These are phyloP conservation scores for Myrmecobius fasciatus DNA, from an alignment of 2,113 vertebrate genomes.

Conservation along the genomic window DNA sequence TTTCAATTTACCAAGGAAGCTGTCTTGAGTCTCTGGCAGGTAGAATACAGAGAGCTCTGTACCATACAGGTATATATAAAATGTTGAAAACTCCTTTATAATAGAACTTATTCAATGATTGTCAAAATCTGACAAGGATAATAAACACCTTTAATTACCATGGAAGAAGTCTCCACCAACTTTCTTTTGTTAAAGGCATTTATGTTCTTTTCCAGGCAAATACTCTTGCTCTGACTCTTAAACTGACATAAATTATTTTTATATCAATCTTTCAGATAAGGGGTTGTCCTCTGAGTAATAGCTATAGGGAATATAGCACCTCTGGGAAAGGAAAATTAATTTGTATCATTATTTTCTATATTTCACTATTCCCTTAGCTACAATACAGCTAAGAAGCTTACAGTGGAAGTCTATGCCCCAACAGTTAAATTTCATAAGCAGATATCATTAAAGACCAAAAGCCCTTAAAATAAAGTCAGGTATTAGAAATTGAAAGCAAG, in stretches of 20 bases:
- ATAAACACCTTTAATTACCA: constrained; percentile 72
- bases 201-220: constrained; percentile 62
- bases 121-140: constrained; percentile 64
- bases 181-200: constrained; percentile 68
- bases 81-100: constrained; percentile 60
- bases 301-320: constrained; percentile 66
- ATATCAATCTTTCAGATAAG: constrained; percentile 69
- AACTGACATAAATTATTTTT: constrained; percentile 76
- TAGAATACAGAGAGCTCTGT: constrained; percentile 51
- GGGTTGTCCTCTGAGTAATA: constrained; percentile 68
- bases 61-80: constrained; percentile 51
- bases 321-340: constrained; percentile 77
- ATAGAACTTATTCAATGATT: constrained; percentile 69
- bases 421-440: constrained; percentile 68
- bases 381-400: constrained; percentile 62
- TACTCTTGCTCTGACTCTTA: constrained; percentile 52
- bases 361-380: constrained; percentile 66
- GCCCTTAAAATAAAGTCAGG: constrained; percentile 68
- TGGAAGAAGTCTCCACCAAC: constrained; percentile 64
- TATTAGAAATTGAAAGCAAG: constrained; percentile 59
- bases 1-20: neutral
- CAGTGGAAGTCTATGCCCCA: constrained; percentile 61
- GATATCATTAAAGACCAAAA: constrained; percentile 68
- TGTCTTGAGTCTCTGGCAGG: constrained; percentile 34
- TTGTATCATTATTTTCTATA: constrained; percentile 75